Percentiles rank a stretch among this genome's conserved stretches.
Conservation (phyloP, 2,113 vertebrate genomes). For the Elephantulus edwardii region DNA sequence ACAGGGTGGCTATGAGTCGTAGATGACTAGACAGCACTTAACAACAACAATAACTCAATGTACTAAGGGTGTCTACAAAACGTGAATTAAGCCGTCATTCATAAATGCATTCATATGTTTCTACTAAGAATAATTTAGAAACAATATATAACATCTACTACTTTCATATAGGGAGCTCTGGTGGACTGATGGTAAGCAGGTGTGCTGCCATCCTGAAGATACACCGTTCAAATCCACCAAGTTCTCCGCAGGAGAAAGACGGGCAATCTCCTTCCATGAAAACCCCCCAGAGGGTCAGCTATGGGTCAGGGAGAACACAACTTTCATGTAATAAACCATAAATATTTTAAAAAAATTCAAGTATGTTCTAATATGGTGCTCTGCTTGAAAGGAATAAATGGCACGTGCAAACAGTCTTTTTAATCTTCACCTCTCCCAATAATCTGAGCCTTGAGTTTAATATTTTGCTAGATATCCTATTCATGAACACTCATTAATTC, state of each 20-base stretch:
- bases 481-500: not conserved
- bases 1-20: too few relatives aligned
- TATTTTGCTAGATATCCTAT: not conserved
- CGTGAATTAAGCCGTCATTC: not conserved
- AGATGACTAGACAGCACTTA: too few relatives aligned
- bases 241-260: too few relatives aligned
- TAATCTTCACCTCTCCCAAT: not conserved
- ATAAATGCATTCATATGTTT: not conserved
- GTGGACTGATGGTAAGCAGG: too few relatives aligned
- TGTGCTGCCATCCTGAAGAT: too few relatives aligned
- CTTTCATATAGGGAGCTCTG: too few relatives aligned
- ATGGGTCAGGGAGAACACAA: too few relatives aligned
- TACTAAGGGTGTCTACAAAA: not conserved
- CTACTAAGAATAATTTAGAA: slow-evolving; percentile 33
- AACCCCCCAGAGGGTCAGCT: too few relatives aligned
- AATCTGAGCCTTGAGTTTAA: not conserved
- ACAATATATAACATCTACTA: not conserved
- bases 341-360: slow-evolving; percentile 8
- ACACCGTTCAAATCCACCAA: too few relatives aligned
- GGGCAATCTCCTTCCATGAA: too few relatives aligned
- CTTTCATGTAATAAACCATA: too few relatives aligned
- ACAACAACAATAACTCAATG: too few relatives aligned
- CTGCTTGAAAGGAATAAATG: not conserved
- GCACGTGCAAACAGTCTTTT: not conserved
- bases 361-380: not conserved